phyloP scores from a whole-genome alignment of 2,797 vertebrate genomes.

The Syndactyla subalaris region DNA sequence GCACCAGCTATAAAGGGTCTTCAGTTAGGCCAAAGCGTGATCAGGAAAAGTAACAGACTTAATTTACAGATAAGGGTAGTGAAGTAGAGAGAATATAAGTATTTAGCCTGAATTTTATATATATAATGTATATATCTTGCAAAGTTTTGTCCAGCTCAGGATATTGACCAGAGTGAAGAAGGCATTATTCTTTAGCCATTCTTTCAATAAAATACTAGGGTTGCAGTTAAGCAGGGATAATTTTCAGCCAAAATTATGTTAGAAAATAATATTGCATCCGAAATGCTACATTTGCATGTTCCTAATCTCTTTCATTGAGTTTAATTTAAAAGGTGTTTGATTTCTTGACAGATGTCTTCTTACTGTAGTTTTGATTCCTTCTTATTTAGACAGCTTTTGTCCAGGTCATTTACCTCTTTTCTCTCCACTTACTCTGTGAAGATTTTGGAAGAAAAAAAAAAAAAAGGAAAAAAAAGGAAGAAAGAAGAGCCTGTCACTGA shows the following conservation, averaged over 20 bases:
- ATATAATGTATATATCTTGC: neutral
- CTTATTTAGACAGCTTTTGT: neutral
- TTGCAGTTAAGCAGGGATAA: neutral
- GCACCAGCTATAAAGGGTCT: neutral
- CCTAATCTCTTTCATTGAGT: neutral
- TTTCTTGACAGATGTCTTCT: neutral
- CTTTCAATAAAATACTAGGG: neutral
- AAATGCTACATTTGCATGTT: neutral
- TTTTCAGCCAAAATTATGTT: neutral
- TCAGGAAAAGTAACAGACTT: neutral
- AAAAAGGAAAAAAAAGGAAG: accelerated
- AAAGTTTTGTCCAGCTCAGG: neutral
- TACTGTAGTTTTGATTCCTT: neutral
- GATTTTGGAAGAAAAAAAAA: neutral
- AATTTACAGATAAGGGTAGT: neutral
- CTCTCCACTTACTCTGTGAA: neutral
- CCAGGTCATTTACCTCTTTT: accelerated
- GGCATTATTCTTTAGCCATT: neutral
- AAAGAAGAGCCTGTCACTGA: neutral
- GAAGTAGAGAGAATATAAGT: neutral
- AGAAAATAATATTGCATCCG: neutral
- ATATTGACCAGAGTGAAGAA: neutral
- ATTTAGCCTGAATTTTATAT: neutral
- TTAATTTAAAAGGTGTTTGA: neutral
- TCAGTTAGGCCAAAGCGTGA: neutral